These are phyloP conservation scores for Eulemur rufifrons DNA, from an alignment of 2,113 vertebrate species.

Conservation along the genomic window DNA sequence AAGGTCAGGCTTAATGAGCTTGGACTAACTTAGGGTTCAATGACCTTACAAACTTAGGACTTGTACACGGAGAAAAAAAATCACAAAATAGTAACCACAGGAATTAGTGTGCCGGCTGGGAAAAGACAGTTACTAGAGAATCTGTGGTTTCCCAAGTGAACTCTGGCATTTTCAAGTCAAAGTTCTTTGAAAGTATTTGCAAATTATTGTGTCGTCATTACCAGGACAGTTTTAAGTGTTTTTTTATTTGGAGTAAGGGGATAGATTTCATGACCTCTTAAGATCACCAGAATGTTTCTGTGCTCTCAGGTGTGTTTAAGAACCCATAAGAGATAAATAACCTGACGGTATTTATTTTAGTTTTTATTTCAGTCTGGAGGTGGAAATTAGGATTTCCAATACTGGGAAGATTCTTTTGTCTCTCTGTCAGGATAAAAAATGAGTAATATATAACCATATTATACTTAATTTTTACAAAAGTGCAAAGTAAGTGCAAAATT, in stretches of 20 bases:
- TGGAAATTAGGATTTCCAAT: slow-evolving; percentile 10
- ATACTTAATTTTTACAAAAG: slow-evolving; percentile 60
- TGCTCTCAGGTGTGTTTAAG: not conserved
- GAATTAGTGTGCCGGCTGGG: not conserved
- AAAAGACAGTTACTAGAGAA: not conserved
- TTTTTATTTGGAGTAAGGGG: not conserved
- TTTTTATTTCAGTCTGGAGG: not conserved
- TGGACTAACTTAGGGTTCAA: not conserved
- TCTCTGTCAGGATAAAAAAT: slow-evolving; percentile 42
- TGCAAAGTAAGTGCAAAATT: slow-evolving; percentile 30
- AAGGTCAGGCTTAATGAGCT: not conserved
- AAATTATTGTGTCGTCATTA: slow-evolving; percentile 1
- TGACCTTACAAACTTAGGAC: not conserved
- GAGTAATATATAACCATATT: slow-evolving; percentile 34
- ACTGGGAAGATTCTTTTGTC: not conserved
- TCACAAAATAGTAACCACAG: not conserved
- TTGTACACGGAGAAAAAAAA: not conserved
- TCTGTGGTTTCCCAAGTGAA: not conserved
- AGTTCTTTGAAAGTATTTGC: not conserved
- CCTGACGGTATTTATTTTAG: not conserved
- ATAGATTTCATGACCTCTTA: slow-evolving; percentile 1
- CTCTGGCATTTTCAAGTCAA: not conserved
- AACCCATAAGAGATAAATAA: not conserved
- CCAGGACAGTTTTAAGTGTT: not conserved
- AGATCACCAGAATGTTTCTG: not conserved